phyloP scores from a whole-genome alignment of 2,888 invertebrate species.

The Lamellibrachia columna region DNA sequence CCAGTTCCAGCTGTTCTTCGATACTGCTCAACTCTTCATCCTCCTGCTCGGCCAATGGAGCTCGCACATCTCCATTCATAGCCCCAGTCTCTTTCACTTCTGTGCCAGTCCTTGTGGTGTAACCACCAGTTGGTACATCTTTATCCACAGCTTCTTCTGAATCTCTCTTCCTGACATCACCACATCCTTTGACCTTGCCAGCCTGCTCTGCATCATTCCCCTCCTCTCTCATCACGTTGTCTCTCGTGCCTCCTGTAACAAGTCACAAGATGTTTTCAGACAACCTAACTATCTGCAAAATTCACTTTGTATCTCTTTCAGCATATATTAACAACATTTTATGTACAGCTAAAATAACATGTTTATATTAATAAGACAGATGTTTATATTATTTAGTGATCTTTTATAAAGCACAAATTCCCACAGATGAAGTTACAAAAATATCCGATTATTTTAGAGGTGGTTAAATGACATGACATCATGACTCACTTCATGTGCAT shows the following conservation, averaged over 20 bases:
- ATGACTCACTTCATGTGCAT: no score
- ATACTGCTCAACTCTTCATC: neutral
- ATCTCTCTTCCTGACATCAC: neutral
- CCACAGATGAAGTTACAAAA: no score
- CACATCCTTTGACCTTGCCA: neutral
- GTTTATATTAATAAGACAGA: no score
- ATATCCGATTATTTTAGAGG: no score
- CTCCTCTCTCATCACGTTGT: neutral
- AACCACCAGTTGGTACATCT: neutral
- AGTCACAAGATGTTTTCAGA: neutral
- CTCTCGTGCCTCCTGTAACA: neutral
- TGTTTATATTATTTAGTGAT: no score
- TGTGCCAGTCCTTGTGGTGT: no score
- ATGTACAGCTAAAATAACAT: no score
- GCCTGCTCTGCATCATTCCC: neutral
- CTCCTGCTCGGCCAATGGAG: slow-evolving; percentile 1
- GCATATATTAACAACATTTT: no score
- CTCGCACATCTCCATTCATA: neutral
- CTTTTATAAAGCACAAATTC: no score
- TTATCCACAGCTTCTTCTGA: neutral
- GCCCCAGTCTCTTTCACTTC: neutral
- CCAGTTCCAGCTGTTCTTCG: neutral
- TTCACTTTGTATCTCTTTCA: no score
- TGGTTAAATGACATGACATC: no score
- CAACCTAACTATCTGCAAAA: neutral